Percentiles rank a stretch among this genome's conserved stretches.
phyloP scores from a whole-genome alignment of 2,888 invertebrate genomes.

The Punctoribates punctum region DNA sequence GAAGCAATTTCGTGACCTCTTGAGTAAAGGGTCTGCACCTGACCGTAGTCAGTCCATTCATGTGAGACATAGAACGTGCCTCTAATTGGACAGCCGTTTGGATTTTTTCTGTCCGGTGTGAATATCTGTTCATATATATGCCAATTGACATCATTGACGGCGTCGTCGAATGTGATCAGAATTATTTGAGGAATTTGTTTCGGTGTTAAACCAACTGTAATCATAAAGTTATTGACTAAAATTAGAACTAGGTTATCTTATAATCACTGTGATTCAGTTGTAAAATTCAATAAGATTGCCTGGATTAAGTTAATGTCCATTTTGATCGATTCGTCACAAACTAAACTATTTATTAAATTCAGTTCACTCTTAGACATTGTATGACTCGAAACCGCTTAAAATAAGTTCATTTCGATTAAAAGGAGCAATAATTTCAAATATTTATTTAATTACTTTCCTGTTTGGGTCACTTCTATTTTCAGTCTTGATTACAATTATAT shows the following conservation, averaged over 20 bases:
- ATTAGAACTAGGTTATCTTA: background rate
- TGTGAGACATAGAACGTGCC: conserved; percentile 98
- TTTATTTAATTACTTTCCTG: too few species aligned
- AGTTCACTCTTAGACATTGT: too few species aligned
- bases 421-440: too few species aligned
- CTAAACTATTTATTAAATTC: too few species aligned
- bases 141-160: conserved; percentile 90
- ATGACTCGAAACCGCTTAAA: too few species aligned
- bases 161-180: conserved; percentile 87
- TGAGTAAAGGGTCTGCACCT: conserved; percentile 91
- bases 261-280: background rate
- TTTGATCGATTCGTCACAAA: too few species aligned
- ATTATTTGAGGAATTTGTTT: conserved; percentile 71
- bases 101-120: conserved; percentile 52
- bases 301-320: too few species aligned
- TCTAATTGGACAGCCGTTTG: conserved; percentile 57
- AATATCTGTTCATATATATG: conserved; percentile 71
- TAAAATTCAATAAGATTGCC: too few species aligned
- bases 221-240: conserved; percentile 2
- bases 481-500: too few species aligned
- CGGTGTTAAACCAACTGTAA: conserved; percentile 45
- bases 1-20: conserved; percentile 96
- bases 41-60: conserved; percentile 98
- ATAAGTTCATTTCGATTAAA: too few species aligned
- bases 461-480: too few species aligned